phyloP scores from a whole-genome alignment of 2,888 invertebrate genomes.

The Choristoneura rosaceana region DNA sequence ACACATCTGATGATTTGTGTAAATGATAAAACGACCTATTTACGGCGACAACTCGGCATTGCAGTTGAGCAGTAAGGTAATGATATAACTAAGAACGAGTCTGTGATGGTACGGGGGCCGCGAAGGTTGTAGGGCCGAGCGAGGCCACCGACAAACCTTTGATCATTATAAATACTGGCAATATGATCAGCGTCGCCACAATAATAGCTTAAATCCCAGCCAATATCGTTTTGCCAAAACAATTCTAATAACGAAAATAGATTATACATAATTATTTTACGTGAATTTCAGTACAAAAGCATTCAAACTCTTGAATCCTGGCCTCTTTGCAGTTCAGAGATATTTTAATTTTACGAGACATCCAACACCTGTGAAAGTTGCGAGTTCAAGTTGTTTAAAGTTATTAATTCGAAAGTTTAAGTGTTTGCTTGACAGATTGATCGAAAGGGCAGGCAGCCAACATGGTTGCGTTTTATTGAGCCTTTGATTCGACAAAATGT shows the following conservation, averaged over 20 bases:
- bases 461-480: conserved; percentile 14
- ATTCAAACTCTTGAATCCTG: neutral
- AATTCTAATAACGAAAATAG: neutral
- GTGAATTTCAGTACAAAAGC: neutral
- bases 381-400: neutral
- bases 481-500: conserved; percentile 12
- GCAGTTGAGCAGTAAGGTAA: conserved; percentile 32
- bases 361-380: conserved; percentile 8
- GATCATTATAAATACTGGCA: conserved; percentile 35
- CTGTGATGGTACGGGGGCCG: conserved; percentile 70
- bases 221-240: neutral
- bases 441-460: neutral
- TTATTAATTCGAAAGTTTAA: neutral
- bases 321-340: neutral
- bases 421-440: conserved; percentile 1
- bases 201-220: neutral
- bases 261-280: no score
- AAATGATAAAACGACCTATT: conserved; percentile 46
- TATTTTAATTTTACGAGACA: neutral
- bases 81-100: conserved; percentile 40
- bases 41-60: conserved; percentile 43
- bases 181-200: conserved; percentile 2
- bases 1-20: conserved; percentile 17
- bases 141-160: conserved; percentile 63
- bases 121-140: conserved; percentile 77